Percentiles rank a stretch among this genome's conserved stretches.
phyloP scores from a whole-genome alignment of 1,140 invertebrate species.

The Drosophila trapezifrons region DNA sequence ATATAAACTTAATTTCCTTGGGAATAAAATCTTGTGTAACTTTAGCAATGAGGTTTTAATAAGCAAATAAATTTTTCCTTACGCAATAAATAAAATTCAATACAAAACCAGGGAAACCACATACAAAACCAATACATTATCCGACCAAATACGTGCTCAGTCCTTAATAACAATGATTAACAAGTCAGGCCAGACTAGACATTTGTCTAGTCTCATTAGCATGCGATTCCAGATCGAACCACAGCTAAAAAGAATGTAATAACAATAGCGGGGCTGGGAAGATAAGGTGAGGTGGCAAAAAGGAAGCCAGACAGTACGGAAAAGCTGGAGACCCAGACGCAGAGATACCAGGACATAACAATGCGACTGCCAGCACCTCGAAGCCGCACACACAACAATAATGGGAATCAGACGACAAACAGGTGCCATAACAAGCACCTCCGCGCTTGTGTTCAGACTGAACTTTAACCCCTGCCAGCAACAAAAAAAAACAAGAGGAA shows the following conservation, averaged over 20 bases:
- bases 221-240: constrained; percentile 24
- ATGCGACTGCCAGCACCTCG: constrained; percentile 24
- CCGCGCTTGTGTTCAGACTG: constrained; percentile 8
- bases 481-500: not conserved
- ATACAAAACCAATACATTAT: not conserved
- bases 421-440: constrained; percentile 42
- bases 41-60: not conserved
- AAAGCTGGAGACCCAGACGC: constrained; percentile 47
- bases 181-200: constrained; percentile 30
- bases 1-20: too few relatives aligned
- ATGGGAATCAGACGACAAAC: constrained; percentile 41
- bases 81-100: too few relatives aligned
- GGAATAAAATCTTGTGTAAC: too few relatives aligned
- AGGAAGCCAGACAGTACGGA: constrained; percentile 39
- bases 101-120: not conserved
- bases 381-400: constrained; percentile 42
- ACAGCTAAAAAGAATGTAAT: not conserved
- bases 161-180: constrained; percentile 23
- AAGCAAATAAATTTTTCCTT: not conserved
- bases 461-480: constrained; percentile 17
- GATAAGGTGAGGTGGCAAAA: not conserved
- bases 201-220: constrained; percentile 39
- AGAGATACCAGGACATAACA: constrained; percentile 45
- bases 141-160: not conserved
- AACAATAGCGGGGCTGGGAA: constrained; percentile 24